phyloP scores from a whole-genome alignment of 1,140 invertebrate species.

The Latrodectus geometricus region DNA sequence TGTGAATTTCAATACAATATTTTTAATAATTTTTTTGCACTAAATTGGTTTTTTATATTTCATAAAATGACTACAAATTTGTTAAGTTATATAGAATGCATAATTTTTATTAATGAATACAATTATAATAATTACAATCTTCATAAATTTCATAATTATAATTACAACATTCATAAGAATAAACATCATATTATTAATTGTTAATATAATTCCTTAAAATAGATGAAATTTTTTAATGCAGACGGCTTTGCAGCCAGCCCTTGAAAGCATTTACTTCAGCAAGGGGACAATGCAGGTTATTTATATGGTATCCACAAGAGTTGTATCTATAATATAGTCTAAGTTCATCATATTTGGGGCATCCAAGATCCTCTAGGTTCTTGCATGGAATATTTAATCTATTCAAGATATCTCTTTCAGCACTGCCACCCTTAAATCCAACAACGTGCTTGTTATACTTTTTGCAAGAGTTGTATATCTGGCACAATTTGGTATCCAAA shows the following conservation, averaged over 20 bases:
- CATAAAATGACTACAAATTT: too few species aligned
- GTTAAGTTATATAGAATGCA: too few species aligned
- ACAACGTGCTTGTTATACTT: not conserved
- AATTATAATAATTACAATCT: too few species aligned
- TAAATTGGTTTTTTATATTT: too few species aligned
- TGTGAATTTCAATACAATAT: too few species aligned
- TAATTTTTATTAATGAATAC: too few species aligned
- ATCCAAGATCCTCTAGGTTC: conserved; percentile 28
- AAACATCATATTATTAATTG: too few species aligned
- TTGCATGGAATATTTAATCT: not conserved
- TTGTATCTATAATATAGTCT: not conserved
- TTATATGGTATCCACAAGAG: conserved; percentile 18
- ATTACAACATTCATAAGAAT: too few species aligned
- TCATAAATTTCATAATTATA: too few species aligned
- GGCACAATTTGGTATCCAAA: not conserved
- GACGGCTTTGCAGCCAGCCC: conserved; percentile 17
- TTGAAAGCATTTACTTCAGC: conserved; percentile 29
- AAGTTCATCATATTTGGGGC: conserved; percentile 21
- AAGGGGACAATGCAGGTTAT: conserved; percentile 5
- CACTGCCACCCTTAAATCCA: conserved; percentile 29
- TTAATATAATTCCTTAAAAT: too few species aligned
- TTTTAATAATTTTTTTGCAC: too few species aligned
- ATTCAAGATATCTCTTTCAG: not conserved
- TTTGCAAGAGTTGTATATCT: not conserved
- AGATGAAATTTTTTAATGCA: too few species aligned